Conservation (phyloP, 2,113 vertebrate species). For the Fulmarus glacialis region DNA sequence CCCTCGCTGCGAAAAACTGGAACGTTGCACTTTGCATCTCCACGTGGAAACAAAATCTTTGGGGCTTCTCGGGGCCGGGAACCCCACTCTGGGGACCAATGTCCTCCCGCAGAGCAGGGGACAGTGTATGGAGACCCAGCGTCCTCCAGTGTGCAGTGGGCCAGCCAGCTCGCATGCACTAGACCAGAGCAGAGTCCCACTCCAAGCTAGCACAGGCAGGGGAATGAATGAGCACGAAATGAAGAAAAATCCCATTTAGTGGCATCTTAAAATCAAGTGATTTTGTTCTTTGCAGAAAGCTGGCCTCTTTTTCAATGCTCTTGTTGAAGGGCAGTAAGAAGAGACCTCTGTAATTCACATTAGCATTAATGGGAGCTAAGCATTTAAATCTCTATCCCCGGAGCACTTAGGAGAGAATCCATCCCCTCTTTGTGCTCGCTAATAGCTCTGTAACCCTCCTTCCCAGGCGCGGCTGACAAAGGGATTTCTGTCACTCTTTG, state of each 20-base stretch:
- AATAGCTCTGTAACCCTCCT: constrained; percentile 21
- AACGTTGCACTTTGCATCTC: neutral
- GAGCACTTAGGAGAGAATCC: constrained; percentile 21
- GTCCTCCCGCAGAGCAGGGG: accelerated
- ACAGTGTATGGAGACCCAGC: neutral
- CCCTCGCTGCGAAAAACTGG: neutral
- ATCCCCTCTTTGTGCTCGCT: neutral
- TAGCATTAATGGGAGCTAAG: constrained; percentile 17
- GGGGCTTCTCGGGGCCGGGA: neutral
- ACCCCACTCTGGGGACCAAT: neutral
- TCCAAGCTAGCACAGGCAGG: neutral
- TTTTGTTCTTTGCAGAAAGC: neutral
- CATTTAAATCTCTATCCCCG: constrained; percentile 26
- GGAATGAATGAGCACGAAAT: constrained; percentile 23
- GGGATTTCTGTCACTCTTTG: constrained; percentile 25
- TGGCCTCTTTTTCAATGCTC: neutral
- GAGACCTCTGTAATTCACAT: constrained; percentile 1
- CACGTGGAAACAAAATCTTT: accelerated
- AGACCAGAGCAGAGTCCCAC: neutral
- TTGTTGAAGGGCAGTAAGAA: neutral
- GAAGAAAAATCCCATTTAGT: neutral
- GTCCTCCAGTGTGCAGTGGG: accelerated
- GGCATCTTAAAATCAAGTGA: neutral
- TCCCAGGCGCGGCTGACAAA: constrained; percentile 36
- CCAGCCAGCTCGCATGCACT: accelerated